Percentiles rank a stretch among this genome's conserved stretches.
phyloP scores from a whole-genome alignment of 2,113 vertebrate species.

The Pluvianellus socialis region DNA sequence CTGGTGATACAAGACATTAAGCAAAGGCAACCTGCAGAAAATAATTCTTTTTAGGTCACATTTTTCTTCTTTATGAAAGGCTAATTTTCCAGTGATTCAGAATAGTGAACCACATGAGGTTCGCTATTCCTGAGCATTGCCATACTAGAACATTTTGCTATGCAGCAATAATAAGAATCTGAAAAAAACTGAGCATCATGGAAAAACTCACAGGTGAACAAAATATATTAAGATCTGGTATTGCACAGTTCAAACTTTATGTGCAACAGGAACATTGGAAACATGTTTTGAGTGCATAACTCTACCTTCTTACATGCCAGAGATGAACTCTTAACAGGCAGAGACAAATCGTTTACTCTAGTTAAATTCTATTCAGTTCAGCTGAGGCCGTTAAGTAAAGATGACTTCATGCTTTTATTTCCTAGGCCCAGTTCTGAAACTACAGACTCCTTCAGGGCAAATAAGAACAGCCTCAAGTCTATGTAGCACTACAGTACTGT shows the following conservation, averaged over 20 bases:
- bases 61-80: not conserved
- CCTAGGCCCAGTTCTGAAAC: not conserved
- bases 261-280: not conserved
- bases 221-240: not conserved
- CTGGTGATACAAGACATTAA: not conserved
- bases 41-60: not conserved
- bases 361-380: not conserved
- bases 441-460: not conserved
- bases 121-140: not conserved
- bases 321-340: not conserved
- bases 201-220: not conserved
- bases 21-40: not conserved
- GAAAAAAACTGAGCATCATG: not conserved
- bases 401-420: not conserved
- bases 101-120: not conserved
- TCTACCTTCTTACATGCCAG: not conserved
- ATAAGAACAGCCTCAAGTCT: not conserved
- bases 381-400: not conserved
- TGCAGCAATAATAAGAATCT: no score
- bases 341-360: not conserved
- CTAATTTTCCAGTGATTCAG: not conserved
- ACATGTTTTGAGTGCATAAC: not conserved
- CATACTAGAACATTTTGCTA: not conserved
- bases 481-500: not conserved
- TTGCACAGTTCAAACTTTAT: not conserved